These are phyloP conservation scores for Eucriotettix oculatus DNA, from an alignment of 2,888 invertebrate species.

Conservation along the genomic window DNA sequence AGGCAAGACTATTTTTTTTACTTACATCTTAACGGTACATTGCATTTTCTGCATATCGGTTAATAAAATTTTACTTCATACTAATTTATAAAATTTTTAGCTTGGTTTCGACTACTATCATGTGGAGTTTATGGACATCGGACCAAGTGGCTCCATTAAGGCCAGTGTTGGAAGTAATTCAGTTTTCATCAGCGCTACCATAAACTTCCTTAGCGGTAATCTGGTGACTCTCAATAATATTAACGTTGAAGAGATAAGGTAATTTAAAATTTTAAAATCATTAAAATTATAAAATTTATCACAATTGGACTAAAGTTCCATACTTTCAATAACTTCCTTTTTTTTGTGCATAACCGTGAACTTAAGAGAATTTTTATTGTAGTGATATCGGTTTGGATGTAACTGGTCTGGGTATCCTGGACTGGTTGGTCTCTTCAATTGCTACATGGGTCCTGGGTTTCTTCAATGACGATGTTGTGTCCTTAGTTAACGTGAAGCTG, in stretches of 20 bases:
- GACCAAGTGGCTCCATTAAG: conserved; percentile 1
- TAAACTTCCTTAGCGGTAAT: not conserved
- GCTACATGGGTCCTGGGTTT: conserved; percentile 2
- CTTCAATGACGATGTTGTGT: conserved; percentile 3
- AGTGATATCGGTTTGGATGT: conserved; percentile 2
- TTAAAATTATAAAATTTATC: not conserved
- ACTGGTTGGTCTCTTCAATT: conserved; percentile 2
- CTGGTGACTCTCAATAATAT: not conserved
- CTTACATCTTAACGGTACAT: not conserved
- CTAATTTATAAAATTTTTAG: not conserved
- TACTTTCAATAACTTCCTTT: too few relatives aligned
- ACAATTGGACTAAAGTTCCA: too few relatives aligned
- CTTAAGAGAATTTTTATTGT: not conserved
- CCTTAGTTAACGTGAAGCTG: not conserved
- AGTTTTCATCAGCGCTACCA: not conserved
- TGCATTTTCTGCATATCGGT: too few relatives aligned
- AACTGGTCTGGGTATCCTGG: conserved; percentile 2
- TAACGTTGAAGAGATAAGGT: conserved; percentile 2
- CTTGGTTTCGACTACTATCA: not conserved
- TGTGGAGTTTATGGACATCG: conserved; percentile 2
- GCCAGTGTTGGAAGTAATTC: conserved; percentile 1
- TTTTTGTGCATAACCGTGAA: too few relatives aligned
- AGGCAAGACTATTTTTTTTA: too few relatives aligned
- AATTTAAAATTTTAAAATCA: not conserved
- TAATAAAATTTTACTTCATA: too few relatives aligned